Percentiles rank a stretch among this genome's conserved stretches.
Evolutionary conservation across 2,113 vertebrate genomes (phyloP).

Genomic region (Formicarius rufipectus): DNA sequence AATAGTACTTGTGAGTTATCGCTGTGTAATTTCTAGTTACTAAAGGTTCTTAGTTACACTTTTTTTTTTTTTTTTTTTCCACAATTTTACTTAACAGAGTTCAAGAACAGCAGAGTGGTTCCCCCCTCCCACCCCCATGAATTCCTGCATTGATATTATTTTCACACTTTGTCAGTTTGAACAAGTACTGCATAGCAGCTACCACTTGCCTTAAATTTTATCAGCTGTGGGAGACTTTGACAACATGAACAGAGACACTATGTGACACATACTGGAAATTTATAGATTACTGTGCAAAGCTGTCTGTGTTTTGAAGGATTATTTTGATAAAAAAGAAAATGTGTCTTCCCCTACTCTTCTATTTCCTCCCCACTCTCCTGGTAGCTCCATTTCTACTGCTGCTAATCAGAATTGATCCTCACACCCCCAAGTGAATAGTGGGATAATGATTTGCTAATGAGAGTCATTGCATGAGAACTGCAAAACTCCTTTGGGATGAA

Average conservation of each 20-base stretch:
- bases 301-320: not conserved
- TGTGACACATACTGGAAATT: slow-evolving; percentile 11
- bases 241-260: not conserved
- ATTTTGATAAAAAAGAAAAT: not conserved
- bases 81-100: not conserved
- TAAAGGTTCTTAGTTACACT: not conserved
- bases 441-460: not conserved
- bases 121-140: rapidly evolving
- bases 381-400: not conserved
- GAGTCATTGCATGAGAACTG: not conserved
- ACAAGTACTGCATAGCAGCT: not conserved
- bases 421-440: not conserved
- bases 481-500: not conserved
- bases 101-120: not conserved
- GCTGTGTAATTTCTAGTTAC: not conserved
- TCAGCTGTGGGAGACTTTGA: slow-evolving; percentile 16
- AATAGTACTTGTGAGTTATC: not conserved
- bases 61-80: not conserved
- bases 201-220: slow-evolving; percentile 17
- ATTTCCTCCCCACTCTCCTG: not conserved
- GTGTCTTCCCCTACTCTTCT: not conserved
- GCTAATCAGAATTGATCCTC: not conserved
- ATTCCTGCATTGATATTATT: not conserved
- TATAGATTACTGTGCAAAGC: slow-evolving; percentile 6
- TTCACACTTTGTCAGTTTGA: not conserved